These are phyloP conservation scores for Torymus texanus DNA, from an alignment of 2,888 invertebrate species.

Conservation along the genomic window DNA sequence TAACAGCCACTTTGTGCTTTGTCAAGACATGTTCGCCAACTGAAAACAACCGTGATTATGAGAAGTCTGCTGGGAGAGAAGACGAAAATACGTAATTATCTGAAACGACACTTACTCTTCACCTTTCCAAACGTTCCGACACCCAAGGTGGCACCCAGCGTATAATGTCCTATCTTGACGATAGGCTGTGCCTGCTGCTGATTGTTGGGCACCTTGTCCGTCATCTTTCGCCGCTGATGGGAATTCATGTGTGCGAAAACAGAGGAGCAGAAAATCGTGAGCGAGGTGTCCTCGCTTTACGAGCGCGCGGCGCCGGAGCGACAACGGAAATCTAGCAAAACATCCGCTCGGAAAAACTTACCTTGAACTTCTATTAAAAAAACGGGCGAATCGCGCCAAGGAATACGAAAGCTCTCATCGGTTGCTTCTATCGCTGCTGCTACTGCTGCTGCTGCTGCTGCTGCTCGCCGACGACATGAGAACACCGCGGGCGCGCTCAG, in stretches of 20 bases:
- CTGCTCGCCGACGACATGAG: constrained; percentile 25
- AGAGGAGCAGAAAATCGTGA: neutral
- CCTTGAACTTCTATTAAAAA: constrained; percentile 50
- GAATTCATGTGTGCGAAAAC: neutral
- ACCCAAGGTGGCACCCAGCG: constrained; percentile 93
- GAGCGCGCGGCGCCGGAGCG: no score
- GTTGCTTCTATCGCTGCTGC: neutral
- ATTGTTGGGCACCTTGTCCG: constrained; percentile 46
- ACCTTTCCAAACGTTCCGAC: constrained; percentile 99
- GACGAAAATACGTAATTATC: neutral
- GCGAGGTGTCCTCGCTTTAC: neutral
- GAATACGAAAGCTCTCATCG: constrained; percentile 40
- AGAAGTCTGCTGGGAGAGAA: no score
- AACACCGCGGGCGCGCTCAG: neutral
- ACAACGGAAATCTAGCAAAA: constrained; percentile 5
- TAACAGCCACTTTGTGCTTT: constrained; percentile 98
- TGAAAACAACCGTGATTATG: constrained; percentile 67
- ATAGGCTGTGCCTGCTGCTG: constrained; percentile 79
- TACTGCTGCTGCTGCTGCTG: no score
- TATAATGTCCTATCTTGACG: constrained; percentile 98
- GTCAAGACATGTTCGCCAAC: constrained; percentile 98
- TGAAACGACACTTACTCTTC: constrained; percentile 81
- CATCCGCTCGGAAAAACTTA: constrained; percentile 34
- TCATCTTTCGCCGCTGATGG: constrained; percentile 39
- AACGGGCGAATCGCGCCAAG: constrained; percentile 39